These are phyloP conservation scores for Myxocyprinus asiaticus DNA, from an alignment of 2,113 vertebrate genomes.

Conservation along the genomic window DNA sequence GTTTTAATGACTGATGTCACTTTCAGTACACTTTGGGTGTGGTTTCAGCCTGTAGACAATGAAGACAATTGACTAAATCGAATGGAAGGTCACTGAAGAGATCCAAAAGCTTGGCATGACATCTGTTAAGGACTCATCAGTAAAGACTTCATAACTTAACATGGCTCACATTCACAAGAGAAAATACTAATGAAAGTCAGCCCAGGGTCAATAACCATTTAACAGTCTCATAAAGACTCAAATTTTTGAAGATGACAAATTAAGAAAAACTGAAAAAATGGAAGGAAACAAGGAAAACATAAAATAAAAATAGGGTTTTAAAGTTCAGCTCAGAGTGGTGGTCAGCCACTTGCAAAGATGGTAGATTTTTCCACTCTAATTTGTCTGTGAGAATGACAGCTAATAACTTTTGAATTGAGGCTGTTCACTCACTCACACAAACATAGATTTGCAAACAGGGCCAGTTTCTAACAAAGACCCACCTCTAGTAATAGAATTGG, in stretches of 20 bases:
- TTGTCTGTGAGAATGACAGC: constrained; percentile 39
- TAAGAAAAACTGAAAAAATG: neutral
- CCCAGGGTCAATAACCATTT: neutral
- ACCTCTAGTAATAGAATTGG: constrained; percentile 37
- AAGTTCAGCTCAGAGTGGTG: constrained; percentile 12
- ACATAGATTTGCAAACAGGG: neutral
- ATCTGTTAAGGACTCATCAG: neutral
- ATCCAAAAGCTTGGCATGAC: neutral
- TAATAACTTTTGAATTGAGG: constrained; percentile 47
- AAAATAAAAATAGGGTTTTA: neutral
- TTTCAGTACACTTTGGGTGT: constrained; percentile 39
- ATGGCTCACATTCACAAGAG: neutral
- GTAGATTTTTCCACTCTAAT: constrained; percentile 39
- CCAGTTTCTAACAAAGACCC: neutral
- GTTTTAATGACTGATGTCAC: constrained; percentile 46
- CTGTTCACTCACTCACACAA: constrained; percentile 5
- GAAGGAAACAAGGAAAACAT: neutral
- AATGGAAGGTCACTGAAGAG: neutral
- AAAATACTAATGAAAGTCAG: constrained; percentile 12
- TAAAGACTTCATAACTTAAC: constrained; percentile 3
- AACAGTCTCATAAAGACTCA: neutral
- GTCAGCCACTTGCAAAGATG: constrained; percentile 23
- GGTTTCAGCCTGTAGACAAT: constrained; percentile 47
- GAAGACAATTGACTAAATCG: constrained; percentile 5
- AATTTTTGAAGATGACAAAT: too few relatives aligned